Evolutionary conservation across 2,113 vertebrate species (phyloP).

Genomic region (Oenanthe oenanthe): DNA sequence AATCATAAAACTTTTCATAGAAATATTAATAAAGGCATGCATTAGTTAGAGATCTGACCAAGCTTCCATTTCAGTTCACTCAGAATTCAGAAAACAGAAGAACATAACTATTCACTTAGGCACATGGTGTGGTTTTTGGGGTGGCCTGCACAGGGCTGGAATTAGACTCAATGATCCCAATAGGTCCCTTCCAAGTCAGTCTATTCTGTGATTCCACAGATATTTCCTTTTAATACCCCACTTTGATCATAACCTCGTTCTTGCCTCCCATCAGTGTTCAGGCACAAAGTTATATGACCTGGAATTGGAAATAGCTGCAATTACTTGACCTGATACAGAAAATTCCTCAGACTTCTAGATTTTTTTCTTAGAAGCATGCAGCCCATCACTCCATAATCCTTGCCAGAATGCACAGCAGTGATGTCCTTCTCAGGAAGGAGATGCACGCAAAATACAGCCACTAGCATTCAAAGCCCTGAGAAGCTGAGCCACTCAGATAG

Average conservation of each 20-base stretch:
- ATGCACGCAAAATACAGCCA: fast-evolving
- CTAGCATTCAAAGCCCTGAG: neutral
- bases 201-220: neutral
- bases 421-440: neutral
- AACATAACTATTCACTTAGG: neutral
- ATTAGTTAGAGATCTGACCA: neutral
- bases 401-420: neutral
- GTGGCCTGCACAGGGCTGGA: neutral
- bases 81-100: neutral
- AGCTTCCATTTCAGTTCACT: neutral
- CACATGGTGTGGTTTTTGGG: neutral
- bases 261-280: neutral
- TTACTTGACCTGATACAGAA: neutral
- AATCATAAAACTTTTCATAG: neutral
- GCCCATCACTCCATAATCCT: neutral
- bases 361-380: neutral
- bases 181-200: neutral
- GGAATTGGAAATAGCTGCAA: neutral
- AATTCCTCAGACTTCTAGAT: neutral
- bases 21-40: neutral
- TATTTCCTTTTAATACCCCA: neutral
- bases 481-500: fast-evolving
- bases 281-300: neutral
- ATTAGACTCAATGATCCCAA: fast-evolving
- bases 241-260: neutral